phyloP scores from a whole-genome alignment of 2,888 invertebrate genomes.

The Lepeophtheirus nordmannii region DNA sequence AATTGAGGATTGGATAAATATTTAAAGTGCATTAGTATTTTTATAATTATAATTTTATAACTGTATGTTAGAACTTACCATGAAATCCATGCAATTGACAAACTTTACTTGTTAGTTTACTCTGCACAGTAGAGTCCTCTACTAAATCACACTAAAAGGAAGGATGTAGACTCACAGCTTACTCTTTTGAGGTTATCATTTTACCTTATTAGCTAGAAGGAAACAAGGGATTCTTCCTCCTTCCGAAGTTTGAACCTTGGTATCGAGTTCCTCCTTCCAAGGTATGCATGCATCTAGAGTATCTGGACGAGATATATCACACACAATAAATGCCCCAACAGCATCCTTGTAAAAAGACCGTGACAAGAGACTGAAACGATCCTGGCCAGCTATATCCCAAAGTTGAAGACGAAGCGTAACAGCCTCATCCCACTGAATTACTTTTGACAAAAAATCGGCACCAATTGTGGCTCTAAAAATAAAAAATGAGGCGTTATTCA shows the following conservation, averaged over 20 bases:
- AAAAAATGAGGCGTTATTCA: not conserved
- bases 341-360: constrained; percentile 23
- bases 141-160: constrained; percentile 61
- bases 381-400: constrained; percentile 22
- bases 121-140: constrained; percentile 44
- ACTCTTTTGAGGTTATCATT: not conserved
- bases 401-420: constrained; percentile 15
- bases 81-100: constrained; percentile 74
- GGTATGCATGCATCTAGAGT: constrained; percentile 19
- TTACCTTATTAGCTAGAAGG: constrained; percentile 20
- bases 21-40: too few species aligned
- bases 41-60: not conserved
- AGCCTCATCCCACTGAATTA: constrained; percentile 17
- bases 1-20: not conserved
- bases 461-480: constrained; percentile 22
- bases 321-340: constrained; percentile 17
- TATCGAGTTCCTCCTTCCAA: constrained; percentile 21
- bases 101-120: constrained; percentile 43
- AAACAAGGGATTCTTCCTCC: constrained; percentile 16
- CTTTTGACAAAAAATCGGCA: constrained; percentile 21
- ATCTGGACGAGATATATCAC: constrained; percentile 15
- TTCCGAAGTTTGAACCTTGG: constrained; percentile 9
- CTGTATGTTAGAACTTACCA: not conserved
- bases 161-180: not conserved
- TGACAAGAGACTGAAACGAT: constrained; percentile 16